A percentile compares a stretch with the other conserved stretches of the same genome.
These are phyloP conservation scores for Daphoenositta chrysoptera DNA, from an alignment of 2,113 vertebrate genomes.

Conservation along the genomic window DNA sequence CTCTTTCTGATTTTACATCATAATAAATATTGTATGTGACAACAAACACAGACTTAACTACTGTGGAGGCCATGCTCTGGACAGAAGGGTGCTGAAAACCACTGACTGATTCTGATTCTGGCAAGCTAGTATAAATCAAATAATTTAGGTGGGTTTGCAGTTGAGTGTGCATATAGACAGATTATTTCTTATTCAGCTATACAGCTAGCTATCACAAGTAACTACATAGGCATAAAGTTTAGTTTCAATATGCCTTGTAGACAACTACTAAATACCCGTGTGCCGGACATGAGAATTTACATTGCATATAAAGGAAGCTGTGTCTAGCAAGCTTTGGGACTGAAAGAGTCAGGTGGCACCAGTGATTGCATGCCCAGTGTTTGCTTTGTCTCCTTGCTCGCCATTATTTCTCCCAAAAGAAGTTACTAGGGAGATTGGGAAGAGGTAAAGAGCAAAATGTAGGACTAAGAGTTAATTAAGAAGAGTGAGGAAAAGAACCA, in stretches of 20 bases:
- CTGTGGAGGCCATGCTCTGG: background rate
- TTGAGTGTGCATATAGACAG: background rate
- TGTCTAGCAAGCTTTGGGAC: background rate
- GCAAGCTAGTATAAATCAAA: background rate
- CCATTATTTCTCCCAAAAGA: background rate
- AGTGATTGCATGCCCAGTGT: background rate
- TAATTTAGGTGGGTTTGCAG: background rate
- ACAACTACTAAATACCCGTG: background rate
- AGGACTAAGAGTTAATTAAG: background rate
- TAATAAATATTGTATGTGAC: background rate
- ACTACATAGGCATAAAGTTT: background rate
- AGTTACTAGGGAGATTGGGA: background rate
- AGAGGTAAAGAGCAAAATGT: background rate
- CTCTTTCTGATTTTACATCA: background rate
- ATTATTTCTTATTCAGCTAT: background rate
- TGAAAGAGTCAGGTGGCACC: background rate
- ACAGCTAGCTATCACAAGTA: background rate
- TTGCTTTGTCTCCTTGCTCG: fast-evolving
- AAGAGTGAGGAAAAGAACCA: background rate
- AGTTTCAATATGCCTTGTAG: background rate
- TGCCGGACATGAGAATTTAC: background rate
- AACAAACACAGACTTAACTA: background rate
- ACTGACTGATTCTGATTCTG: background rate
- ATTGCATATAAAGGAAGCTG: fast-evolving
- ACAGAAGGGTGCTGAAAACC: background rate